Evolutionary conservation across 1,140 invertebrate species (phyloP), one percentile per base, ranked within the genome.

Genomic region (Hermetia illucens): DNA sequence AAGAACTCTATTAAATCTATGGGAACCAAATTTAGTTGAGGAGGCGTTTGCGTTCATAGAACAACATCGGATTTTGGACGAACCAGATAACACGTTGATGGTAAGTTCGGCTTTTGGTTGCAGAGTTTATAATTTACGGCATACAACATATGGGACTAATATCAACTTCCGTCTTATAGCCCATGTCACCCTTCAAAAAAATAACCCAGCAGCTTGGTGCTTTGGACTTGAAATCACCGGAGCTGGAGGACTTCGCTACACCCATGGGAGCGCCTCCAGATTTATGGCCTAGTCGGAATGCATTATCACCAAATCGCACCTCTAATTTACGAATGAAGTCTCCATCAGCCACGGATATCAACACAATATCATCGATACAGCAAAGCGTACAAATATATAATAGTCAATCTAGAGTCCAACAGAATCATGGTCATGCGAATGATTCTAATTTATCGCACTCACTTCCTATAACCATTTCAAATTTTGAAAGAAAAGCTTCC

Each of bases 11-110:
- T 57, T 89, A 6, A 79, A 77, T 37, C 66, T 89, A 2, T 89
- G 84, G 79, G 83, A 89, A 55, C 76, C 83, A 1, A 73, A 74
- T 9, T 63, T 88, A 16, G 80, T 90, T 1, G 86, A 90, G 55
- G 84, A 90, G 55, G 82, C 83, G 0, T 66, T 88, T 30, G 73
- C 72, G 10, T 84, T 84, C 50, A 71, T 90, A 21, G 84, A 89
- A 51, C 75, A 82, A 47, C 74, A 82, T 49, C 52, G 58, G 21
- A 61, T 59, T 20, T 54, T 61, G n/a, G 57, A 61, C 40, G 57
- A 61, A 22, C 57, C 58, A 2, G 57, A 60, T 27, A 57, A 61
- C 31, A 43, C 51, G 18, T 37, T 52, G 1, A 59, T 56, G 51
- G 51, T 43, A 39, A 35, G 18, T 16, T 10, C 24, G 6, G 24